Base-by-base conservation (phyloP, 2,797 vertebrate genomes). In the Trichosurus vulpecula region DNA sequence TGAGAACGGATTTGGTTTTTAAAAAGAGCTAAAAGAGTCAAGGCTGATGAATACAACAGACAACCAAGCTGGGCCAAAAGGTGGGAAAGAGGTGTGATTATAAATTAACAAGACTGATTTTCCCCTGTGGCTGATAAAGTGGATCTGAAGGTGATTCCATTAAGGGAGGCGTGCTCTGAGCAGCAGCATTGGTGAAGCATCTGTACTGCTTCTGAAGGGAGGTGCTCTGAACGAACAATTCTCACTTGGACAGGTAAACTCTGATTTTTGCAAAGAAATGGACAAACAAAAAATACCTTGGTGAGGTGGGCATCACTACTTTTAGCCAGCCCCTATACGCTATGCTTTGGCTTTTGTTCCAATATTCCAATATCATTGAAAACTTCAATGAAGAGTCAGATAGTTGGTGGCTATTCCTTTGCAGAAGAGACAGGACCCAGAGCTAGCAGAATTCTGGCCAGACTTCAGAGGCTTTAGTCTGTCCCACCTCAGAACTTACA, bases 401-500 rank as follows among this genome's bases (percentile, higher is more conserved):
- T 25, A 81, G n/a, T 6, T 25, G 22, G 8, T 47, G n/a, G n/a
- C 66, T 87, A 47, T 47, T 51, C 3, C 22, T 87, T 87, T 47
- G 12, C 41, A 87, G 22, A 87, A 87, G 41, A 51, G 22, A 25
- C 9, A 51, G 41, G 74, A 87, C 9, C n/a, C 87, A 87, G 74
- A 87, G 27, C 3, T 11, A 87, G 74, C 74, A 87, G 13, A 87
- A 87, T 47, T 87, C 6, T 87, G 25, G 3, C 0, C 41, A 87
- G 9, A 81, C 22, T 87, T 87, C 90, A 54, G 90, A 54, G 35
- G 30, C 31, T 93, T 27, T 0, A 0, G 41, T 47, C 14, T 11
- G 29, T 27, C 35, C 47, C 56, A 52, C 29, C 13, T 14, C 2
- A n/a, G 55, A 74, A 98, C 98, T 99, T 99, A 99, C 99, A 98